Conservation (phyloP, 1,140 invertebrate species). For the Anastatus disparis region DNA sequence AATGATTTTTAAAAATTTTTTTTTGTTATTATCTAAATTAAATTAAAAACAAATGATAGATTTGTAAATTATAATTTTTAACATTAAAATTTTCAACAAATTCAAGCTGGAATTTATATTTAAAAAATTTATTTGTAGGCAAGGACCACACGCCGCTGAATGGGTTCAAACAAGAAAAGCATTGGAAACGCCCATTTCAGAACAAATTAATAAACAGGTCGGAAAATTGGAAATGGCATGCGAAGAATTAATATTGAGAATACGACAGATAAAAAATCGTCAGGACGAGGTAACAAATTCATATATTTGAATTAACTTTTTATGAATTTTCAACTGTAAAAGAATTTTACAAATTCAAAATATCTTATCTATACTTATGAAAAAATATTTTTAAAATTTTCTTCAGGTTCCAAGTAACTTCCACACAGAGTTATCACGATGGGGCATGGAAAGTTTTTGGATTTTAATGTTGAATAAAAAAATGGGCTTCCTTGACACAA, state of each 20-base stretch:
- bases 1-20: too few species aligned
- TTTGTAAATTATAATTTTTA: too few species aligned
- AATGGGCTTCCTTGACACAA: conserved; percentile 68
- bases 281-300: conserved; percentile 73
- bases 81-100: too few species aligned
- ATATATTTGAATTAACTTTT: conserved; percentile 2
- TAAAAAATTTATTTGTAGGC: conserved; percentile 47
- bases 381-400: background rate
- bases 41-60: too few species aligned
- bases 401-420: conserved; percentile 67
- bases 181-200: conserved; percentile 64
- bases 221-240: conserved; percentile 60
- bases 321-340: background rate
- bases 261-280: conserved; percentile 67
- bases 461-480: conserved; percentile 71
- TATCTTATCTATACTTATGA: too few species aligned
- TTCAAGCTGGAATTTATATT: too few species aligned
- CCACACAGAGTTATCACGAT: conserved; percentile 72
- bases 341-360: too few species aligned
- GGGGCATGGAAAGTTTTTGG: conserved; percentile 76
- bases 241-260: conserved; percentile 62
- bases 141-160: conserved; percentile 68
- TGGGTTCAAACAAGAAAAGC: conserved; percentile 69
- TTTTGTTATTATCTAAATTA: too few species aligned
- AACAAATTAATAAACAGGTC: conserved; percentile 57